A percentile compares a stretch with the other conserved stretches of the same genome.
Evolutionary conservation across 2,797 vertebrate genomes (phyloP).

Genomic region (Kryptolebias ocellatus): DNA sequence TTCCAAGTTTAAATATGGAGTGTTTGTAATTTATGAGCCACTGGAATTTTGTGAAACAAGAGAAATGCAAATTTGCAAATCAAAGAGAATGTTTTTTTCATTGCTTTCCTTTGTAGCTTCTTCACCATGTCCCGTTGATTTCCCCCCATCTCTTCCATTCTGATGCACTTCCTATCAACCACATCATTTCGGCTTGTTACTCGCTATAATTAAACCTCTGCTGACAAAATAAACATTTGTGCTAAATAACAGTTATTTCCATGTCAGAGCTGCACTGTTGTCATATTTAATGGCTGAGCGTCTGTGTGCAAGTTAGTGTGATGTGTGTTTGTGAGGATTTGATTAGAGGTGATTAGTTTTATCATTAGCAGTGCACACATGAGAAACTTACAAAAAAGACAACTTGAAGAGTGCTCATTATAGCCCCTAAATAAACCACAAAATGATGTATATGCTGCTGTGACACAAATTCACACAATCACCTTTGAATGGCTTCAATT

Average conservation of each 20-base stretch:
- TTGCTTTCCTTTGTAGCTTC: neutral
- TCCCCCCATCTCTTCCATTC: constrained; percentile 12
- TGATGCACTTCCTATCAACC: constrained; percentile 19
- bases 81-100: neutral
- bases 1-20: constrained; percentile 6
- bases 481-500: constrained; percentile 15
- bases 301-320: constrained; percentile 25
- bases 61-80: constrained; percentile 13
- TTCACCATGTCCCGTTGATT: constrained; percentile 7
- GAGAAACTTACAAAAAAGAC: neutral
- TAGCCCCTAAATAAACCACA: too few species aligned
- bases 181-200: constrained; percentile 47
- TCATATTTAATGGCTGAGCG: constrained; percentile 38
- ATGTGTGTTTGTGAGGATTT: constrained; percentile 39
- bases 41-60: constrained; percentile 6
- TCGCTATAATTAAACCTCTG: constrained; percentile 48
- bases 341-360: constrained; percentile 53
- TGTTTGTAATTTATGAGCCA: neutral
- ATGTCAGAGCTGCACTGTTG: constrained; percentile 37
- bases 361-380: constrained; percentile 47
- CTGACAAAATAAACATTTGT: constrained; percentile 49
- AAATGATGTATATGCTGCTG: too few species aligned
- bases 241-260: constrained; percentile 38
- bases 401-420: neutral
- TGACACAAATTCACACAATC: neutral